phyloP scores from a whole-genome alignment of 2,113 vertebrate genomes.

The Saguinus imperator region DNA sequence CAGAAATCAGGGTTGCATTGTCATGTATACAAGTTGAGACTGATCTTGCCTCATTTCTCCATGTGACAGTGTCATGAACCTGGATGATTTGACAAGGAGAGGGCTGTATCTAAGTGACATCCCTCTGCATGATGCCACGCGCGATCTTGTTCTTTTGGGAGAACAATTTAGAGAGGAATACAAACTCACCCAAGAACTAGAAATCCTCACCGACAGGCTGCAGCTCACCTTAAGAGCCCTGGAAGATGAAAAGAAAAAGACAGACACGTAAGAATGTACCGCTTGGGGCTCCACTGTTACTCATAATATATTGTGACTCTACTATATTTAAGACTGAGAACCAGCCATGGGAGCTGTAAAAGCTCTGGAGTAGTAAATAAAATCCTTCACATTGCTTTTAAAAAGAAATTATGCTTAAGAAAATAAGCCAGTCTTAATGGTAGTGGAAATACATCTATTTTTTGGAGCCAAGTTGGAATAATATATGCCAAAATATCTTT shows the following conservation, averaged over 20 bases:
- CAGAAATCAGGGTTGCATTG: fast-evolving
- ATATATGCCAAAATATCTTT: background rate
- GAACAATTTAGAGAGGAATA: slow-evolving; percentile 99
- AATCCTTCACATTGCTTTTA: background rate
- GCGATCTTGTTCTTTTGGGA: slow-evolving; percentile 97
- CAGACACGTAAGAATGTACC: slow-evolving; percentile 92
- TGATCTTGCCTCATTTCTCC: background rate
- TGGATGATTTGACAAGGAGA: slow-evolving; percentile 96
- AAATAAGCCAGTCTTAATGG: background rate
- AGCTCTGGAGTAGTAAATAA: background rate
- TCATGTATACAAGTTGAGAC: fast-evolving
- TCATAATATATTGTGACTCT: fast-evolving
- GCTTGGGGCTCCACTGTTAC: fast-evolving
- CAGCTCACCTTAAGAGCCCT: slow-evolving; percentile 96
- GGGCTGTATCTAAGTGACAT: slow-evolving; percentile 98
- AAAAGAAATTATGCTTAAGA: background rate
- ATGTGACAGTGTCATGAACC: slow-evolving; percentile 94
- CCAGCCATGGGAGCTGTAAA: fast-evolving
- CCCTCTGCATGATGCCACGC: slow-evolving; percentile 96
- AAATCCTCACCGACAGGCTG: slow-evolving; percentile 97
- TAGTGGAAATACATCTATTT: background rate
- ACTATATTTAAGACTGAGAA: too few species aligned
- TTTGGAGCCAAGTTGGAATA: background rate
- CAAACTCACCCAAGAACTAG: slow-evolving; percentile 97
- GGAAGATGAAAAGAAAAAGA: slow-evolving; percentile 99